Evolutionary conservation across 2,888 invertebrate species (phyloP).

Genomic region (Drosophila mimetica): DNA sequence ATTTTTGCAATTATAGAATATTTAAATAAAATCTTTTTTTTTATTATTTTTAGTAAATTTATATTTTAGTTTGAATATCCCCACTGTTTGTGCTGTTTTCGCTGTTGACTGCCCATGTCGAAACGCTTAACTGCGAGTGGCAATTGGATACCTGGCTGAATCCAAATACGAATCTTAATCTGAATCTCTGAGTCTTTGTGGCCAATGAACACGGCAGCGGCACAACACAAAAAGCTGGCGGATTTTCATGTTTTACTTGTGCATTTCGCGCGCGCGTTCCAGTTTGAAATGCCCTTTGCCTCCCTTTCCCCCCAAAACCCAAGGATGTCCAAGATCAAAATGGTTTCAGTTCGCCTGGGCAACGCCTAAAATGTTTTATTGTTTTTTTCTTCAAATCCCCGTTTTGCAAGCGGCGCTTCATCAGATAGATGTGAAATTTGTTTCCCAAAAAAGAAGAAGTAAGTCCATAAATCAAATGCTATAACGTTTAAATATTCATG

Average conservation of each 20-base stretch:
- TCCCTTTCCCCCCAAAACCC: background rate
- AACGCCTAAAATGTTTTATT: constrained; percentile 72
- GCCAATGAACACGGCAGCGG: constrained; percentile 68
- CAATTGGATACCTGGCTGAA: constrained; percentile 72
- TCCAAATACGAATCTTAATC: constrained; percentile 37
- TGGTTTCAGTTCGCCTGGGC: constrained; percentile 56
- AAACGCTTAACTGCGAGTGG: constrained; percentile 53
- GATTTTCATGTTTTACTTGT: constrained; percentile 7
- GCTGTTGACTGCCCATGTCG: constrained; percentile 64
- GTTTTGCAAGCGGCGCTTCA: constrained; percentile 51
- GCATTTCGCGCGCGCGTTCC: constrained; percentile 40
- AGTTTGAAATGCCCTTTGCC: background rate
- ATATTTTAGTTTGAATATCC: no score
- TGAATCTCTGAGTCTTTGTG: constrained; percentile 43
- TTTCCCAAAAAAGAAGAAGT: constrained; percentile 12
- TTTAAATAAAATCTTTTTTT: no score
- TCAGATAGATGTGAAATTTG: constrained; percentile 20
- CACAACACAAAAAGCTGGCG: constrained; percentile 47
- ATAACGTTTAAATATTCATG: constrained; percentile 77
- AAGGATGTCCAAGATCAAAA: constrained; percentile 21
- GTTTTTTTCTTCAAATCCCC: constrained; percentile 55
- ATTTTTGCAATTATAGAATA: no score
- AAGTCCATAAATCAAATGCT: constrained; percentile 69
- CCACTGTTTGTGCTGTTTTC: constrained; percentile 40
- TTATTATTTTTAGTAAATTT: no score